Base-by-base conservation (phyloP, 1,140 invertebrate genomes). In the Drosophila burlai region DNA sequence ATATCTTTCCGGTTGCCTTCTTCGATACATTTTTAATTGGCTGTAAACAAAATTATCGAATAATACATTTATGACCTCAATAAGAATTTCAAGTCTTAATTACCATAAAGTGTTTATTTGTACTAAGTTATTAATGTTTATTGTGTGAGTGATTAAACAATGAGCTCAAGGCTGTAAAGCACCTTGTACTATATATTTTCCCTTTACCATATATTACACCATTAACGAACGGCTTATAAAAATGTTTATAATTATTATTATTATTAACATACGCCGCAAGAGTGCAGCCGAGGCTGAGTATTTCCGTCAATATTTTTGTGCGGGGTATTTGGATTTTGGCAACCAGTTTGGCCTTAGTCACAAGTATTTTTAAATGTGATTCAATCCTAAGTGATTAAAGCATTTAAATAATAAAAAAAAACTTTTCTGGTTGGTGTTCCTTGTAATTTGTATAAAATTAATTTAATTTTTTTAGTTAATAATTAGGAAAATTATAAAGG, bases 121-220 rank as follows among this genome's bases (percentile, higher is more conserved):
- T 46, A 15, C 15, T 11, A 55, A 21, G 13, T 15, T 49, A 7
- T 47, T 16, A 47, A n/a, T 36, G 31, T 62, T 43, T 62, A 46
- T 38, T 26, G 13, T 38, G 29, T 16, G 24, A 47, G 24, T 11
- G 26, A 50, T 61, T 50, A 47, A 61, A 67, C 43, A 76, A 58
- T 64, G 43, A 73, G 24, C 57, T 54, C 73, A 67, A 67, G 47
- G 47, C 49, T 49, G 43, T 38, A 21, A 46, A 74, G 43, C 61
- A 71, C 84, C 84, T 87, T 89, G 84, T 73, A 83, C 85, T 89
- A 79, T 67, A 89, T 89, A 16, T 76, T 76, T n/a, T 47, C 73
- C 61, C 77, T 80, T 21, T 78, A 67, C 73, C 81, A 66, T 73
- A 67, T 63, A 64, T 63, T 76, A 69, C 59, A 62, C 54, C 58